Evolutionary conservation across 2,797 vertebrate species (phyloP).

Genomic region (Liparis tanakae): DNA sequence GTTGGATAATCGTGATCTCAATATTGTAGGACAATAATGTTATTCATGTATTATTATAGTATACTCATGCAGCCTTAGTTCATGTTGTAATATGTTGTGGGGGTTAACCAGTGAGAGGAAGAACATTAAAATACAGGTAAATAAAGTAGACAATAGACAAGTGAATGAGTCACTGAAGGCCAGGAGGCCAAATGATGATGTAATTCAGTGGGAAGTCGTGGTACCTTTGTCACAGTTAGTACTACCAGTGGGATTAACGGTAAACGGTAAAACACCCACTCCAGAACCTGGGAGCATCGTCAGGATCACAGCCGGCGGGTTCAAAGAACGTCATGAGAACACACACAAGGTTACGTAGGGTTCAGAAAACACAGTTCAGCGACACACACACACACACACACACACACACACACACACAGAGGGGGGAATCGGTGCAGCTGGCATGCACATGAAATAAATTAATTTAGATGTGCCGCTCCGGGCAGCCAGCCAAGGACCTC

Average conservation of each 20-base stretch:
- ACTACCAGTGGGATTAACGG: constrained; percentile 96
- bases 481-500: constrained; percentile 62
- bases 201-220: constrained; percentile 71
- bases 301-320: constrained; percentile 65
- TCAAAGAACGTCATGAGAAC: constrained; percentile 70
- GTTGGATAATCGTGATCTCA: neutral
- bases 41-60: neutral
- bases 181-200: constrained; percentile 47
- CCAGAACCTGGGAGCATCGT: constrained; percentile 91
- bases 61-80: neutral
- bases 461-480: constrained; percentile 37
- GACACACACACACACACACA: constrained; percentile 63
- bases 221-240: constrained; percentile 99
- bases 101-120: constrained; percentile 8
- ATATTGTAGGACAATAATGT: neutral
- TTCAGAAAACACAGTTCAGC: constrained; percentile 64
- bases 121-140: constrained; percentile 22
- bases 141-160: constrained; percentile 33
- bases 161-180: constrained; percentile 42
- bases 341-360: constrained; percentile 72
- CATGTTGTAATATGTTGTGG: constrained; percentile 16
- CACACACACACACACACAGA: constrained; percentile 63
- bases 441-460: constrained; percentile 71
- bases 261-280: constrained; percentile 96
- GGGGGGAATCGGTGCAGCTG: constrained; percentile 52